These are phyloP conservation scores for Habropoda laboriosa DNA, from an alignment of 1,140 invertebrate genomes.

Conservation along the genomic window DNA sequence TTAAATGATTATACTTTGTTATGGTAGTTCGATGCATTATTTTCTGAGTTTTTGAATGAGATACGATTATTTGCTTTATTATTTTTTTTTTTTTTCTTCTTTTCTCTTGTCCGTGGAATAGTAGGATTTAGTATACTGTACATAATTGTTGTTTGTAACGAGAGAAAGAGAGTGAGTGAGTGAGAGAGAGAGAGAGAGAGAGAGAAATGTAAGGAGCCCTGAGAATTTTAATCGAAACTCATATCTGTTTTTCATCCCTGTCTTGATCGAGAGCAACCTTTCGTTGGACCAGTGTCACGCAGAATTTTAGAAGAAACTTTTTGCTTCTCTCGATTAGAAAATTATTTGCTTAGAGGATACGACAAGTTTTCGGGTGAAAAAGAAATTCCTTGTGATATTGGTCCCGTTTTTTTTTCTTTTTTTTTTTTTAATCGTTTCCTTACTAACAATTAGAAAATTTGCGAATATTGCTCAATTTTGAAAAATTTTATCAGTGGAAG, in stretches of 20 bases:
- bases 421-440: too few relatives aligned
- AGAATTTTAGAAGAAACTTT: background rate
- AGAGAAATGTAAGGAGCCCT: constrained; percentile 40
- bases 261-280: background rate
- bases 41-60: constrained; percentile 10
- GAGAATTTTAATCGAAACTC: constrained; percentile 38
- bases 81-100: background rate
- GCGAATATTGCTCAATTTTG: background rate
- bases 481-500: background rate
- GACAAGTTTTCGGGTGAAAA: background rate
- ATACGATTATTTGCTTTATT: too few relatives aligned
- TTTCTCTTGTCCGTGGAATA: background rate
- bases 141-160: constrained; percentile 28
- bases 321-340: background rate
- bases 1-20: constrained; percentile 54
- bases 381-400: constrained; percentile 2
- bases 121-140: constrained; percentile 19
- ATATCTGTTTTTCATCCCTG: background rate
- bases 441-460: background rate
- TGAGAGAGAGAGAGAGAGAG: background rate
- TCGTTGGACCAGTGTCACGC: background rate
- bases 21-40: constrained; percentile 44
- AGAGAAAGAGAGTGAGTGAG: background rate
- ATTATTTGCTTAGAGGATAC: too few relatives aligned
- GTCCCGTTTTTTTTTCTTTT: background rate